Conservation (phyloP, 2,797 vertebrate species). For the Sebastes dallii region DNA sequence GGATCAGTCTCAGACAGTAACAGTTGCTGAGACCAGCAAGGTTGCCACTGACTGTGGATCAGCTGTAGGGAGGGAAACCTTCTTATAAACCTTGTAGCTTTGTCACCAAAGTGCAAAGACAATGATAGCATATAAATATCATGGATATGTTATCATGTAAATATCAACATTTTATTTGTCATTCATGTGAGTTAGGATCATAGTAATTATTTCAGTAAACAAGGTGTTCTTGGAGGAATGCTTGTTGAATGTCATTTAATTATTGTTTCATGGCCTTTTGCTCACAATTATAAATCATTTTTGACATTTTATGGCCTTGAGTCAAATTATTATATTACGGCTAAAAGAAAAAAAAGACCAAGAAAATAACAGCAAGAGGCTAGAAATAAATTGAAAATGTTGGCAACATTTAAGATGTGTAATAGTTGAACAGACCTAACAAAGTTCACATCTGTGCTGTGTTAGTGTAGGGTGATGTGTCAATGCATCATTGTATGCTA, state of each 20-base stretch:
- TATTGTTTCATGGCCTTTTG: conserved; percentile 41
- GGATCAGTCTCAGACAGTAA: neutral
- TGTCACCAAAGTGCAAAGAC: neutral
- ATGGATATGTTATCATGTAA: neutral
- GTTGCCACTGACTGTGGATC: neutral
- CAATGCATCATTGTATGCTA: neutral
- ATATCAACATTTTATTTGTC: neutral
- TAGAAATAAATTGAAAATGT: neutral
- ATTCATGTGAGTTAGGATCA: neutral
- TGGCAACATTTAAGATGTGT: neutral
- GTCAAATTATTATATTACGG: conserved; percentile 11
- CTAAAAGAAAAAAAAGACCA: neutral
- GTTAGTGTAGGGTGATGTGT: neutral
- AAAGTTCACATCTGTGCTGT: neutral
- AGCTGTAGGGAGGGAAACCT: neutral
- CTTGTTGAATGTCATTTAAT: conserved; percentile 28
- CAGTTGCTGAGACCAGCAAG: conserved; percentile 13
- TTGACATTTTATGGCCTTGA: conserved; percentile 34
- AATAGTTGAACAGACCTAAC: neutral
- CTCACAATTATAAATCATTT: conserved; percentile 47
- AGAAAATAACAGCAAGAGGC: neutral
- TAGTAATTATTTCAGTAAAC: conserved; percentile 13
- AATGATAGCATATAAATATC: neutral
- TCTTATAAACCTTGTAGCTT: neutral
- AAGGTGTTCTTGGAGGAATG: conserved; percentile 6